Base-by-base conservation (phyloP, 2,888 invertebrate species). In the Thereva unica region DNA sequence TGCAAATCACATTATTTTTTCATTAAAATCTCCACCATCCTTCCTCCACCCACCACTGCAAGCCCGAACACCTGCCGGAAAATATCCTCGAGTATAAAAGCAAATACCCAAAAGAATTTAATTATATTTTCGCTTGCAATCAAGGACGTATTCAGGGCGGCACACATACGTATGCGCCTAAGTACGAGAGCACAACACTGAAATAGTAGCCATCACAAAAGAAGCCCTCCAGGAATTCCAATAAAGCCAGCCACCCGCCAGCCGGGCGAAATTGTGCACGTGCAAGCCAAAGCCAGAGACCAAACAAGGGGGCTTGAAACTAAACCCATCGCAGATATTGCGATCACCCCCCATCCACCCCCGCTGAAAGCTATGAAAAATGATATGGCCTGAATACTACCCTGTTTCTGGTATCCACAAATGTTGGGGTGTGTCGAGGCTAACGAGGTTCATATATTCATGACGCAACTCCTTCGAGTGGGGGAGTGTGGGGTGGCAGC, bases 401-500 rank as follows among this genome's bases (percentile, higher is more conserved):
- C 50, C 61, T 61, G 61, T 53, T 35, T 64, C 4, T 38, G 54
- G 64, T 56, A 77, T 77, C 77, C 77, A 76, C 75, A 73, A 76
- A 75, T 75, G 74, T 75, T 75, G 77, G 75, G 75, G 75, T 75
- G 75, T 75, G 75, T 74, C 75, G 67, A 72, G 76, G 74, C 75
- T 78, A 78, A 78, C 78, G 78, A 78, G 77, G 75, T 76, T 67
- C 67, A 75, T 77, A 73, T 78, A 78, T 78, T 78, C 78, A 78
- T 78, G 78, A 66, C 38, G 64, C 54, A 70, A 71, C 69, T 68
- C 68, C 68, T 59, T 52, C 47, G 47, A 23, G 23, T 23, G 23
- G 23, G 23, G 23, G 23, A 23, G 23, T 23, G 65, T 23, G 65
- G 56, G 68, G 47, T 70, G 64, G 69, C 56, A 67, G 10, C 49